Evolutionary conservation across 1,140 invertebrate species (phyloP).

Genomic region (Dendrolimus kikuchii): DNA sequence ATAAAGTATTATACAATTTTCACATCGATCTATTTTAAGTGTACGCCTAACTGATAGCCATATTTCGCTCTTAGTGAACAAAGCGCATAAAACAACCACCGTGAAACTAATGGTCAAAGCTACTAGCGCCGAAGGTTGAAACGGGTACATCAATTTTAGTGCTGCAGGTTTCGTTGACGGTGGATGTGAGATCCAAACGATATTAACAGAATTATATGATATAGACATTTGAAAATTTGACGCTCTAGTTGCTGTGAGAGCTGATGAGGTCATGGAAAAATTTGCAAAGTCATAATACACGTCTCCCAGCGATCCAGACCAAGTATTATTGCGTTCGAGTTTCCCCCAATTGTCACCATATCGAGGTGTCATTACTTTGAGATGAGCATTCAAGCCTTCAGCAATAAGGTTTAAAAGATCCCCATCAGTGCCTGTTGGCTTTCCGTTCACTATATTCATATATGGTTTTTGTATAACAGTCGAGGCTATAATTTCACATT

Average conservation of each 20-base stretch:
- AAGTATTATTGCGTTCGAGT: slow-evolving; percentile 34
- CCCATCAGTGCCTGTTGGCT: slow-evolving; percentile 41
- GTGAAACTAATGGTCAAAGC: slow-evolving; percentile 29
- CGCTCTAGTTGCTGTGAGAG: slow-evolving; percentile 35
- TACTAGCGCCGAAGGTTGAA: slow-evolving; percentile 23
- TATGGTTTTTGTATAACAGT: slow-evolving; percentile 42
- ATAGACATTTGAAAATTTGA: slow-evolving; percentile 42
- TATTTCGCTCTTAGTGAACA: slow-evolving; percentile 24
- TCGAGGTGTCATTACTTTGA: slow-evolving; percentile 37
- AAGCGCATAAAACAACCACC: slow-evolving; percentile 23
- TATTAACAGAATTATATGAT: slow-evolving; percentile 24
- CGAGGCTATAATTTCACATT: slow-evolving; percentile 39
- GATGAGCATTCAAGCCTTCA: slow-evolving; percentile 34
- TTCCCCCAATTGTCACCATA: slow-evolving; percentile 43
- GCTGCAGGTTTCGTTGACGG: slow-evolving; percentile 26
- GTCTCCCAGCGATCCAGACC: slow-evolving; percentile 49
- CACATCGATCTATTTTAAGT: slow-evolving; percentile 5
- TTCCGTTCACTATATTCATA: slow-evolving; percentile 33
- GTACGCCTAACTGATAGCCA: slow-evolving; percentile 9
- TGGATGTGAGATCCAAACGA: slow-evolving; percentile 46
- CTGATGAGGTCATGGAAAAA: slow-evolving; percentile 53
- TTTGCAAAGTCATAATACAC: slow-evolving; percentile 43
- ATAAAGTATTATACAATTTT: slow-evolving; percentile 32
- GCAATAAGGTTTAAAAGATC: slow-evolving; percentile 37
- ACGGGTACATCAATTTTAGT: slow-evolving; percentile 45